These are phyloP conservation scores for Ips typographus DNA, from an alignment of 1,140 invertebrate species.

Conservation along the genomic window DNA sequence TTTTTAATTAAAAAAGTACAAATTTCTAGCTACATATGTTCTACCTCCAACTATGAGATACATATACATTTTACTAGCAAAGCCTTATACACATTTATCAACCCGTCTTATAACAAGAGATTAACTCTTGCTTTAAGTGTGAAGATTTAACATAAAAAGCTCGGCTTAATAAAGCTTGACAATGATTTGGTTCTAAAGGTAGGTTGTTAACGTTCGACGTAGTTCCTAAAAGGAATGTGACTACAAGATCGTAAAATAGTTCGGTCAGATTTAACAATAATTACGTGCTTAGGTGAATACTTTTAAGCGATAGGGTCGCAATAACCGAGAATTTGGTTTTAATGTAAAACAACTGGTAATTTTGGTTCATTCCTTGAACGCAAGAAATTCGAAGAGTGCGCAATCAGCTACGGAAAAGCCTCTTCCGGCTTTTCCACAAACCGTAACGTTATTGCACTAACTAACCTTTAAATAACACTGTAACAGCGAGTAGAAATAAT, in stretches of 20 bases:
- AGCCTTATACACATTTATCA: background rate
- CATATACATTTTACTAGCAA: slow-evolving; percentile 5
- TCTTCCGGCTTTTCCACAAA: background rate
- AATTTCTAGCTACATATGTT: slow-evolving; percentile 19
- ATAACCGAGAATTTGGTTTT: slow-evolving; percentile 34
- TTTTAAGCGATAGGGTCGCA: slow-evolving; percentile 2
- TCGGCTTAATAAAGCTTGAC: background rate
- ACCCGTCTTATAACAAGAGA: background rate
- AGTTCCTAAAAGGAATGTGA: slow-evolving; percentile 2
- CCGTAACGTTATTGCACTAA: background rate
- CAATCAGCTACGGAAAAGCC: background rate
- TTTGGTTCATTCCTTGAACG: slow-evolving; percentile 18
- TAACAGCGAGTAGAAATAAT: slow-evolving; percentile 8
- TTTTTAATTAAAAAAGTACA: slow-evolving; percentile 24
- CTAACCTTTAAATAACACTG: slow-evolving; percentile 2
- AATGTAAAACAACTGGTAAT: slow-evolving; percentile 32
- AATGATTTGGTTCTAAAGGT: background rate
- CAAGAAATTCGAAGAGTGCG: slow-evolving; percentile 15
- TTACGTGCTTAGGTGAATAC: slow-evolving; percentile 7
- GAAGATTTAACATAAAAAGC: background rate
- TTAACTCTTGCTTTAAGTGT: slow-evolving; percentile 1
- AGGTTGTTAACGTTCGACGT: background rate
- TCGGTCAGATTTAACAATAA: slow-evolving; percentile 18
- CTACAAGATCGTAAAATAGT: background rate
- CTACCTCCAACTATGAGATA: slow-evolving; percentile 19